Base-by-base conservation (phyloP, 2,113 vertebrate species). In the Colaptes auratus region DNA sequence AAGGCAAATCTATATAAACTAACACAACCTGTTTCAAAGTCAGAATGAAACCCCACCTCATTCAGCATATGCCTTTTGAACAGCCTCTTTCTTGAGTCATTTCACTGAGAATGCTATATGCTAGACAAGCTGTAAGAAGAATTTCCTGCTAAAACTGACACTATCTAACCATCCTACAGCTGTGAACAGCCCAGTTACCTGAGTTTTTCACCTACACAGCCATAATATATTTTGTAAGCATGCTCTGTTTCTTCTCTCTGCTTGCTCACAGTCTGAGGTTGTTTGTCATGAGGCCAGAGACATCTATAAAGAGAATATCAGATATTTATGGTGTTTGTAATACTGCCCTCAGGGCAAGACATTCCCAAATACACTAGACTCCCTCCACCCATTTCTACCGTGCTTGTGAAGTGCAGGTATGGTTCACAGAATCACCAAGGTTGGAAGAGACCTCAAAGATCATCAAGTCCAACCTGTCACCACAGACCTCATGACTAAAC, bases 61-160 rank as follows among this genome's bases (percentile, higher is more conserved):
- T 73, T 89, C 75, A 75, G 44, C 53, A 33, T 58, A 91, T 88
- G 50, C 25, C 24, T 88, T 95, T 85, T 64, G 73, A 88, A 90
- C 94, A 87, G 86, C 67, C 44, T 78, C n/a, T 72, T 81, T 23
- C 36, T 75, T 8, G 14, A 95, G 48, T 20, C 0, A 0, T 63
- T 89, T 73, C 64, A 63, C 36, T 35, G 48, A 64, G 23, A 83
- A 67, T 10, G 7, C 27, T 7, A 2, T 35, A 16, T 65, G 23
- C 25, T 77, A 88, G 60, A 83, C 86, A 76, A 92, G 30, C 0
- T 0, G 3, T 14, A 58, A 33, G 36, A 65, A 82, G 85, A 82
- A 36, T n/a, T 20, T 67, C 33, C 18, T 18, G 15, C 53, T 87
- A 75, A 95, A 93, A 46, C 24, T 55, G 76, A 58, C 70, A 65